Conservation (phyloP, 2,888 invertebrate species). For the Rhamphomyia laevipes region DNA sequence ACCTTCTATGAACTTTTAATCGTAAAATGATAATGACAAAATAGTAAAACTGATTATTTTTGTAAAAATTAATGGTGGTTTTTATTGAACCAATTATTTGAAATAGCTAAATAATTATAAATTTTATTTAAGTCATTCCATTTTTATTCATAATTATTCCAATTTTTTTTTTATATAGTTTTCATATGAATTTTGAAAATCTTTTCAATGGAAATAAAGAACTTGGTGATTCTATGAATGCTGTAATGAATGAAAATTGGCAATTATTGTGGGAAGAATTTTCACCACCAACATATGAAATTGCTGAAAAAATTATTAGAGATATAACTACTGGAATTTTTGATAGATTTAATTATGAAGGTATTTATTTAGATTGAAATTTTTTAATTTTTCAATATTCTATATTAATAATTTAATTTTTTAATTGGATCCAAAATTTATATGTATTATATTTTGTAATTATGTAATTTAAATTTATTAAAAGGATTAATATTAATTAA, state of each 20-base stretch:
- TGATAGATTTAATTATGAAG: not conserved
- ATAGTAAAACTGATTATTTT: too few species aligned
- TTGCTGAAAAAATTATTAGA: not conserved
- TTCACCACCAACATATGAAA: not conserved
- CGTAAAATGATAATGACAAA: too few species aligned
- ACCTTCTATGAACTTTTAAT: too few species aligned
- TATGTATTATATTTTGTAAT: too few species aligned
- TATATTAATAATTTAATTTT: too few species aligned
- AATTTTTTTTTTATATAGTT: slow-evolving; percentile 4
- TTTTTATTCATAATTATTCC: not conserved
- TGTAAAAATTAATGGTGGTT: too few species aligned
- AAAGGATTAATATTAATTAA: too few species aligned
- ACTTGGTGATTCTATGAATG: slow-evolving; percentile 11
- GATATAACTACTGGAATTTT: not conserved
- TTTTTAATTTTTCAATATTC: not conserved
- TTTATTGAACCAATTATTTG: too few species aligned
- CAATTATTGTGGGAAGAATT: slow-evolving; percentile 11
- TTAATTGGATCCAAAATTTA: too few species aligned
- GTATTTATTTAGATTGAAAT: not conserved
- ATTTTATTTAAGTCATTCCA: too few species aligned
- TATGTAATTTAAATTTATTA: too few species aligned
- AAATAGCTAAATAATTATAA: too few species aligned
- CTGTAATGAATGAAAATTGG: slow-evolving; percentile 13
- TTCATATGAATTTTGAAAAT: slow-evolving; percentile 5
- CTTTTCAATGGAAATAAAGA: slow-evolving; percentile 7